Conservation (phyloP, 2,113 vertebrate genomes). For the Larimichthys crocea region DNA sequence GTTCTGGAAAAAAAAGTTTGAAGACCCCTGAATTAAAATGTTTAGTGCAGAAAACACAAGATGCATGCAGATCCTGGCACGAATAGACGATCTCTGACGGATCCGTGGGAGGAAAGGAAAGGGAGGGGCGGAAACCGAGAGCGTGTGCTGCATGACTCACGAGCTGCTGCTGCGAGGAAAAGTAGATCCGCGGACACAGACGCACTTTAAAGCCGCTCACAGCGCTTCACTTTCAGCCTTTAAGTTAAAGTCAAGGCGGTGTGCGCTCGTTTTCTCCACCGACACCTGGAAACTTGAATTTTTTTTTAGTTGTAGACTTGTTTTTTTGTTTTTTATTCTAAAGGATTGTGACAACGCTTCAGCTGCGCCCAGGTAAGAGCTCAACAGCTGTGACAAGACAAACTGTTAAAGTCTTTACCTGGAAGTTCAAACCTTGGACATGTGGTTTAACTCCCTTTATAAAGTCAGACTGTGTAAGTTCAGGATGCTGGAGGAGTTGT, state of each 20-base stretch:
- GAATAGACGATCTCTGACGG: slow-evolving; percentile 52
- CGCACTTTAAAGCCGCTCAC: neutral
- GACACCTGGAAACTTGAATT: too few species aligned
- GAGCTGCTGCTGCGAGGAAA: neutral
- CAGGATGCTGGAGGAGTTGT: neutral
- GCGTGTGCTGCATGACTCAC: slow-evolving; percentile 59
- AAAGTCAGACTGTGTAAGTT: too few species aligned
- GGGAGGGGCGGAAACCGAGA: slow-evolving; percentile 70
- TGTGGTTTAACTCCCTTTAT: too few species aligned
- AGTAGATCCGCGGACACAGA: neutral
- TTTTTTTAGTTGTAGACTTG: too few species aligned
- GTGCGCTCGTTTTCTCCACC: neutral
- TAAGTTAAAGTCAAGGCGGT: neutral
- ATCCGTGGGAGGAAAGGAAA: slow-evolving; percentile 12
- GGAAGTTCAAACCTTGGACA: too few species aligned
- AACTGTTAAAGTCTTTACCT: neutral
- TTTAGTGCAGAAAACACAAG: too few species aligned
- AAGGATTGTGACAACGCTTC: too few species aligned
- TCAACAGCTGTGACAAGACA: slow-evolving; percentile 14
- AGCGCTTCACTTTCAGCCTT: neutral
- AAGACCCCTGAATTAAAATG: too few species aligned
- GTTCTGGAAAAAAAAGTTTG: too few species aligned
- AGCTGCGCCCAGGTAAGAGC: slow-evolving; percentile 54
- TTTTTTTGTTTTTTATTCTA: too few species aligned
- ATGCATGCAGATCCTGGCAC: too few species aligned